phyloP scores from a whole-genome alignment of 1,140 invertebrate genomes.

The Rhopalosiphum padi region DNA sequence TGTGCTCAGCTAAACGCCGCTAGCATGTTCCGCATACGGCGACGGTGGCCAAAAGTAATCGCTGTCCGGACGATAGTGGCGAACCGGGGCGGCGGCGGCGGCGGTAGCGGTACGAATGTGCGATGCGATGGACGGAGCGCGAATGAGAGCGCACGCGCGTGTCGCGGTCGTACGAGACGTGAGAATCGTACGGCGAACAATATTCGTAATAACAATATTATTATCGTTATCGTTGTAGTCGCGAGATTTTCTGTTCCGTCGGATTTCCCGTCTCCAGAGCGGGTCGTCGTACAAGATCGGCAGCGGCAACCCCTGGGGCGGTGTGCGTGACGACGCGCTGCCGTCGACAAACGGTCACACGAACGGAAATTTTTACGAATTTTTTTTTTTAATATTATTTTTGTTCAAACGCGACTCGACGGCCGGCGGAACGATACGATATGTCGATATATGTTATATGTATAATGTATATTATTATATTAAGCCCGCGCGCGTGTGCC shows the following conservation, averaged over 20 bases:
- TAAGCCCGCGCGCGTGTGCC: background rate
- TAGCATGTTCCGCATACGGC: constrained; percentile 33
- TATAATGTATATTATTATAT: background rate
- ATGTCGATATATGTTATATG: constrained; percentile 17
- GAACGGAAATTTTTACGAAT: background rate
- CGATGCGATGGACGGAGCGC: background rate
- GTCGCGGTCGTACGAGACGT: background rate
- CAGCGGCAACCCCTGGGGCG: background rate
- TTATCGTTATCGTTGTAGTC: background rate
- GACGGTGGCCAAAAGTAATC: constrained; percentile 26
- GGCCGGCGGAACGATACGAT: background rate
- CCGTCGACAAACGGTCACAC: background rate
- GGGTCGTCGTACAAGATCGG: background rate
- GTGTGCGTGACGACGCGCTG: background rate
- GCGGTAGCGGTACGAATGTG: background rate
- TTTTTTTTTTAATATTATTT: background rate
- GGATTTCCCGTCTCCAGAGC: background rate
- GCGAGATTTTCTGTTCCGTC: background rate
- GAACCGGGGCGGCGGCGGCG: background rate
- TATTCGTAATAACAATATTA: background rate
- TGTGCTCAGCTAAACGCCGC: constrained; percentile 23
- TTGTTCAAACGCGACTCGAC: background rate
- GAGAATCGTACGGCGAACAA: background rate
- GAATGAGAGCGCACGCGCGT: background rate
- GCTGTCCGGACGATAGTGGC: constrained; percentile 21